Base-by-base conservation (phyloP, 2,797 vertebrate genomes). In the Bucorvus abyssinicus region DNA sequence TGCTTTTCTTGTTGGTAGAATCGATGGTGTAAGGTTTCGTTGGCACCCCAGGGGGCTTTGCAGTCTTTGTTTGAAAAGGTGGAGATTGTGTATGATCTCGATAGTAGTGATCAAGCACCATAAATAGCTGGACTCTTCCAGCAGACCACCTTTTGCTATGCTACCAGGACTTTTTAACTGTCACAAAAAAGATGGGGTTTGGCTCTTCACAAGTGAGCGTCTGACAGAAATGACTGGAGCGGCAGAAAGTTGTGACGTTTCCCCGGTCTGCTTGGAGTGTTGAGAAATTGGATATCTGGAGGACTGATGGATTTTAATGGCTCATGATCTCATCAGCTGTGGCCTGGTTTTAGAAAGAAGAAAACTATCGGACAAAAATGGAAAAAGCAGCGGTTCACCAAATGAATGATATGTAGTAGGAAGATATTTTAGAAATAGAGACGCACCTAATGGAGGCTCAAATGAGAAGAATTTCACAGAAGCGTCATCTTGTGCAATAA, bases 321-420 rank as follows among this genome's bases (percentile, higher is more conserved):
- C 78, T 86, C 29, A 10, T 90, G 73, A 86, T 93, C 83, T 96
- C 87, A 88, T 93, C 76, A 42, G 68, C 87, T 84, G 64, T 29
- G n/a, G 61, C 60, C 75, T 74, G 64, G 12, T 78, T 95, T 90
- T 88, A 77, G 70, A 84, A 94, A 76, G 57, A 74, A 95, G 38
- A 84, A 49, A 84, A 27, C 74, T 80, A 55, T 86, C 74, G 60
- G 84, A 44, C 84, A 89, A 91, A 89, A 94, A 93, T 91, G 83
- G 90, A 95, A 93, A 40, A 91, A 77, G 38, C 55, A 91, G 49
- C 80, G 90, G 64, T 77, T 64, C 26, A 64, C 63, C 64, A 71
- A 70, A 90, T 94, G 38, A 84, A 56, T 88, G 93, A n/a, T 57
- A 50, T 36, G 71, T 76, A 73, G 70, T 90, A 87, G 71, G 81